phyloP scores from a whole-genome alignment of 2,113 vertebrate genomes.

The Syrrhaptes paradoxus region DNA sequence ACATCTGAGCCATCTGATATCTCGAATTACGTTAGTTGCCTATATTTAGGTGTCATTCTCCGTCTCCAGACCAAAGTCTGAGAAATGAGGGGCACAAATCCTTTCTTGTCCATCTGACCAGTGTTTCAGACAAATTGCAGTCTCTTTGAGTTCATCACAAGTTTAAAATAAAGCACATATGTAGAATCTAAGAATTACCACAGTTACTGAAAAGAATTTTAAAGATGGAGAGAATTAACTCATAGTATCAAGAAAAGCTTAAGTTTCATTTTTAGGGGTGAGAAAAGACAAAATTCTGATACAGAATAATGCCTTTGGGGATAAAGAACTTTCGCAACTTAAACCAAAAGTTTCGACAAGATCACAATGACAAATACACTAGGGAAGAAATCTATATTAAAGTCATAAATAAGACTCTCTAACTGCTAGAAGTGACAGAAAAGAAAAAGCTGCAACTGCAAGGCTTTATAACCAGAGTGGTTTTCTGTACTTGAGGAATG shows the following conservation, averaged over 20 bases:
- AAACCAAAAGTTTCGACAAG: neutral
- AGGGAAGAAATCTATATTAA: conserved; percentile 48
- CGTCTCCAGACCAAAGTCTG: neutral
- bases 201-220: neutral
- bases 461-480: neutral
- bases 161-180: neutral
- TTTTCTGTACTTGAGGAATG: neutral
- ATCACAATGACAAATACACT: neutral
- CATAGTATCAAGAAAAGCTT: neutral
- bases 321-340: neutral
- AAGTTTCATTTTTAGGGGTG: neutral
- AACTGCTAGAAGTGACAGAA: neutral
- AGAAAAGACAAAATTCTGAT: neutral
- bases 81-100: neutral
- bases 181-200: neutral
- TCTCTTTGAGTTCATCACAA: neutral
- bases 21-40: neutral
- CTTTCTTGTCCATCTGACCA: neutral
- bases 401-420: conserved; percentile 40
- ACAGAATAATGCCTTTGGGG: neutral
- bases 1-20: neutral
- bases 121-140: neutral
- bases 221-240: neutral
- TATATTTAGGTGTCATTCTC: neutral
- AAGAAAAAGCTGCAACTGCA: neutral